Conservation (phyloP, 2,888 invertebrate species). For the Sarcophaga subvicina region DNA sequence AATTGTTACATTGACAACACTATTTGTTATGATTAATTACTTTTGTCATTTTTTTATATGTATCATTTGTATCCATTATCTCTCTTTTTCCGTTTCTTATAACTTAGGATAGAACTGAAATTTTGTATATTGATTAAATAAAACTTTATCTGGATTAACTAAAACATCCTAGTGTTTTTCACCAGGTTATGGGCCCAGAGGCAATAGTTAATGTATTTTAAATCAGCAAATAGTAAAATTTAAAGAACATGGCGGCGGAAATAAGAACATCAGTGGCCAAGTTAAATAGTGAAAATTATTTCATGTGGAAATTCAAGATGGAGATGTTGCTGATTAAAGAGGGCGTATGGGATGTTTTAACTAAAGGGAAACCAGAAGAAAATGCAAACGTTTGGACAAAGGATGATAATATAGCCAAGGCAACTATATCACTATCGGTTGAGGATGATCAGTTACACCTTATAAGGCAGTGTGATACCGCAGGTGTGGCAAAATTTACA, state of each 20-base stretch:
- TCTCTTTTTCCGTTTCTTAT: too few relatives aligned
- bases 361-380: not conserved
- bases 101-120: not conserved
- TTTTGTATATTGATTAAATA: not conserved
- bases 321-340: too few relatives aligned
- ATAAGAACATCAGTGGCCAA: not conserved
- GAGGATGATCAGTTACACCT: constrained; percentile 18
- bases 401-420: not conserved
- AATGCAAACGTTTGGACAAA: not conserved
- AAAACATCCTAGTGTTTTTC: too few relatives aligned
- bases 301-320: too few relatives aligned
- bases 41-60: too few relatives aligned
- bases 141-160: too few relatives aligned
- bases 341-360: too few relatives aligned
- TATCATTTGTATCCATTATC: too few relatives aligned
- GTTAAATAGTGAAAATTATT: not conserved
- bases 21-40: too few relatives aligned
- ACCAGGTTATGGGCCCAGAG: too few relatives aligned
- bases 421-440: constrained; percentile 20
- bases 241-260: not conserved
- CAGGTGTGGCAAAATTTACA: not conserved
- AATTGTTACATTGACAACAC: too few relatives aligned
- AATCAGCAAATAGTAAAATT: not conserved
- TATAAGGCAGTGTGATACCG: constrained; percentile 11
- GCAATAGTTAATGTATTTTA: too few relatives aligned